phyloP scores from a whole-genome alignment of 2,797 vertebrate genomes.

The Eutrigla gurnardus region DNA sequence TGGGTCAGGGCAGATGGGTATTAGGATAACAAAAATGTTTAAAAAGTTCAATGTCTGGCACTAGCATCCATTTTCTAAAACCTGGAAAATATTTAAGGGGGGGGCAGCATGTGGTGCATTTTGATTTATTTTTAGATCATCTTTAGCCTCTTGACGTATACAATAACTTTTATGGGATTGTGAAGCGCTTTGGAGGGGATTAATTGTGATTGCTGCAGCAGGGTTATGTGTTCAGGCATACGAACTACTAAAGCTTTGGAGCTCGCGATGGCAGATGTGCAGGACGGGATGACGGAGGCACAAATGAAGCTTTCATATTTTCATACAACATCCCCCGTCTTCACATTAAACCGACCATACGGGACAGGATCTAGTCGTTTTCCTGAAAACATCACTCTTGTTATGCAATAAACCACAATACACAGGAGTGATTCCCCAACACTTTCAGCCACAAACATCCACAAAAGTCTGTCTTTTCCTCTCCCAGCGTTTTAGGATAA shows the following conservation, averaged over 20 bases:
- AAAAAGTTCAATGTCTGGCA: not conserved
- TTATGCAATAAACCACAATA: too few species aligned
- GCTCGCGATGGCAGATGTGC: slow-evolving; percentile 79
- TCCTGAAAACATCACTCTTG: not conserved
- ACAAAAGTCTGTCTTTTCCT: not conserved
- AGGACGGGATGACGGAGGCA: slow-evolving; percentile 58
- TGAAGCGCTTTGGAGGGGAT: slow-evolving; percentile 79
- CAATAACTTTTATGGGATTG: slow-evolving; percentile 80
- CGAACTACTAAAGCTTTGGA: slow-evolving; percentile 73
- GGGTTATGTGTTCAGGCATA: slow-evolving; percentile 65
- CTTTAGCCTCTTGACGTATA: slow-evolving; percentile 62
- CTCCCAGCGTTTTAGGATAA: not conserved
- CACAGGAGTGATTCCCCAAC: too few species aligned
- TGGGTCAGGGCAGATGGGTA: slow-evolving; percentile 27
- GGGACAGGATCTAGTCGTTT: not conserved
- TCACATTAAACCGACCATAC: not conserved
- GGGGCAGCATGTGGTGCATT: not conserved
- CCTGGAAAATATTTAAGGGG: not conserved
- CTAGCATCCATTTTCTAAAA: slow-evolving; percentile 1
- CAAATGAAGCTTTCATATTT: slow-evolving; percentile 68
- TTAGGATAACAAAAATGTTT: slow-evolving; percentile 3
- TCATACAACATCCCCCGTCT: slow-evolving; percentile 21
- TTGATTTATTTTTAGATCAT: slow-evolving; percentile 58
- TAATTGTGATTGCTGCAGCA: slow-evolving; percentile 77
- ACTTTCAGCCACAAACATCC: not conserved